Evolutionary conservation across 2,797 vertebrate genomes (phyloP).

Genomic region (Crocodylus rhombifer): DNA sequence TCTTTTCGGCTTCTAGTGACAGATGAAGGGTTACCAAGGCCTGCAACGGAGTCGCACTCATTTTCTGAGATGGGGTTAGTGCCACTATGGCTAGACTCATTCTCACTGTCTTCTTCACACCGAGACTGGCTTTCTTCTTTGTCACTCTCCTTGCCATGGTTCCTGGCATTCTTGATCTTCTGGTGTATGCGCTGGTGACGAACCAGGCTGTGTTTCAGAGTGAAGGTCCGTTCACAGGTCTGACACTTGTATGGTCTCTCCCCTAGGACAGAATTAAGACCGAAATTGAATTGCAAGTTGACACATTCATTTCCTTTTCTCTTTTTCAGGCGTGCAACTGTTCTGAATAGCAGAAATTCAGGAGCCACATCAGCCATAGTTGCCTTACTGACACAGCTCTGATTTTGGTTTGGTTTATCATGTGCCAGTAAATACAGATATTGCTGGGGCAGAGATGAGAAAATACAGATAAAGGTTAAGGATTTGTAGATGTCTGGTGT

Average conservation of each 20-base stretch:
- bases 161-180: constrained; percentile 81
- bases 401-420: background rate
- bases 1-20: constrained; percentile 83
- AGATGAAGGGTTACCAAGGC: constrained; percentile 52
- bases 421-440: background rate
- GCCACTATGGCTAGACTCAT: constrained; percentile 82
- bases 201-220: constrained; percentile 97
- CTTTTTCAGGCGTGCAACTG: rapidly evolving
- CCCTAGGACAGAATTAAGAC: constrained; percentile 78
- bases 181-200: constrained; percentile 97
- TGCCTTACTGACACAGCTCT: rapidly evolving
- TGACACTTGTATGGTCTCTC: constrained; percentile 97
- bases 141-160: constrained; percentile 80
- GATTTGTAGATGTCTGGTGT: background rate
- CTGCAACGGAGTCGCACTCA: constrained; percentile 68
- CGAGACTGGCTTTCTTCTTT: constrained; percentile 77
- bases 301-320: rapidly evolving
- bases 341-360: background rate
- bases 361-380: rapidly evolving
- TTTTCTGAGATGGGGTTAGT: constrained; percentile 81
- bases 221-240: constrained; percentile 96
- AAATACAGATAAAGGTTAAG: background rate
- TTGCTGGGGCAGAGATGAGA: background rate
- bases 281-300: background rate
- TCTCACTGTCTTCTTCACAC: constrained; percentile 81